These are phyloP conservation scores for Buphagus erythrorhynchus DNA, from an alignment of 2,797 vertebrate species.

Conservation along the genomic window DNA sequence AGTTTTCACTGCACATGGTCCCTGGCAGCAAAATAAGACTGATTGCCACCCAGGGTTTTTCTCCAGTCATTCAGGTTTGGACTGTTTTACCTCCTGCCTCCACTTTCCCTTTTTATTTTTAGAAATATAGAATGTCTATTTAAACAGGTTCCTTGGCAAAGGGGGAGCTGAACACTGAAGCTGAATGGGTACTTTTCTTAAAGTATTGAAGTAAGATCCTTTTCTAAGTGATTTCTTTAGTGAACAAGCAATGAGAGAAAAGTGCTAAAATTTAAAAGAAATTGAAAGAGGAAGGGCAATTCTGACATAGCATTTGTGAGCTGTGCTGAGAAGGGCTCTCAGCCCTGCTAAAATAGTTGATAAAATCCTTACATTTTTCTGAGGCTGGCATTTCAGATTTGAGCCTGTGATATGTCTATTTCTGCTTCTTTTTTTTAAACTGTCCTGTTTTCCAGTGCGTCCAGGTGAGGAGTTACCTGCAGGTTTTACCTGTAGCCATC, in stretches of 20 bases:
- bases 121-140: background rate
- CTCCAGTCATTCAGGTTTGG: background rate
- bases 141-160: background rate
- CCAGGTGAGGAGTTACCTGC: background rate
- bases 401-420: background rate
- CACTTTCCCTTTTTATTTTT: background rate
- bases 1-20: background rate
- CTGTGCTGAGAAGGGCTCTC: background rate
- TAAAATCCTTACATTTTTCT: background rate
- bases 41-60: background rate
- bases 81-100: background rate
- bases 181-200: background rate
- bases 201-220: background rate
- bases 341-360: background rate
- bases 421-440: background rate
- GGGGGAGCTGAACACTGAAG: background rate
- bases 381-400: background rate
- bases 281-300: background rate
- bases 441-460: background rate
- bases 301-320: background rate
- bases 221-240: background rate
- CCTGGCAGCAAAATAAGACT: background rate
- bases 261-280: background rate
- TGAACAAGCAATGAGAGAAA: background rate
- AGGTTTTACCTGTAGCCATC: rapidly evolving